phyloP scores from a whole-genome alignment of 2,113 vertebrate species.

The Syngnathoides biaculeatus region DNA sequence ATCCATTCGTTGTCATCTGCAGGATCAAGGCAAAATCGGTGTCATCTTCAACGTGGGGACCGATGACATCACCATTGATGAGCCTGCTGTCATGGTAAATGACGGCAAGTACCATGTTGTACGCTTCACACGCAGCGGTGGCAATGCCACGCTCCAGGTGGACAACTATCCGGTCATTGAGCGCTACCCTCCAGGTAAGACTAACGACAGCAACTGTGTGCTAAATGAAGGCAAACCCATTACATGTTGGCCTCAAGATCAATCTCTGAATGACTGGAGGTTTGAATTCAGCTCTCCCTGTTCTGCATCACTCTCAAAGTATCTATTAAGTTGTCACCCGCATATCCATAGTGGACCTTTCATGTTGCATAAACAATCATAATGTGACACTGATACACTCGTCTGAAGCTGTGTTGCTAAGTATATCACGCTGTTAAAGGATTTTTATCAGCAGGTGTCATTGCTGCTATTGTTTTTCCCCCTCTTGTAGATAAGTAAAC shows the following conservation, averaged over 20 bases:
- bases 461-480: slow-evolving; percentile 28
- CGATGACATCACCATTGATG: slow-evolving; percentile 92
- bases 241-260: neutral
- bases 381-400: slow-evolving; percentile 18
- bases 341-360: slow-evolving; percentile 43
- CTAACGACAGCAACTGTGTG: slow-evolving; percentile 4
- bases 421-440: slow-evolving; percentile 33
- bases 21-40: slow-evolving; percentile 90
- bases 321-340: slow-evolving; percentile 35
- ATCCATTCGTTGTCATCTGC: slow-evolving; percentile 22
- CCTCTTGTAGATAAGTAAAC: slow-evolving; percentile 15
- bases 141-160: slow-evolving; percentile 95
- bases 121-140: slow-evolving; percentile 92
- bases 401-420: slow-evolving; percentile 37
- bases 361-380: slow-evolving; percentile 28
- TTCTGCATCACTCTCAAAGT: slow-evolving; percentile 42
- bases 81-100: slow-evolving; percentile 85
- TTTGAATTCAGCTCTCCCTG: slow-evolving; percentile 39
- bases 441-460: slow-evolving; percentile 45
- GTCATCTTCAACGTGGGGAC: slow-evolving; percentile 97
- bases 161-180: slow-evolving; percentile 95
- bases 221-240: neutral
- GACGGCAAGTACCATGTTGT: slow-evolving; percentile 97
- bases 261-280: neutral
- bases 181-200: slow-evolving; percentile 89